A percentile compares a stretch with the other conserved stretches of the same genome.
phyloP scores from a whole-genome alignment of 2,797 vertebrate species.

The Sebastes nivosus region DNA sequence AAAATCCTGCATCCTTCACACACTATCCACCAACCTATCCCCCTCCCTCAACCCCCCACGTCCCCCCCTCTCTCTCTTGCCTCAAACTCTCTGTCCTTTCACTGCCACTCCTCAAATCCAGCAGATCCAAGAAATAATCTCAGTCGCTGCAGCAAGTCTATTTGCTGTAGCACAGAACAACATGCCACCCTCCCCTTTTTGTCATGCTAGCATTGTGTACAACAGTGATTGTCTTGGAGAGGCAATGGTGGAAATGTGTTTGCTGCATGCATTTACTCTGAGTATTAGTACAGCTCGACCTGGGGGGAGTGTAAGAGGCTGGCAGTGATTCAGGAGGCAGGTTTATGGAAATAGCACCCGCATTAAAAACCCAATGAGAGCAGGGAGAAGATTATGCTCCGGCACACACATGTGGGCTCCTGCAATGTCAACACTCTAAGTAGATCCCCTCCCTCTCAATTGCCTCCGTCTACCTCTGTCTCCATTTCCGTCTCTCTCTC shows the following conservation, averaged over 20 bases:
- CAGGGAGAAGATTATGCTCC: conserved; percentile 74
- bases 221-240: conserved; percentile 68
- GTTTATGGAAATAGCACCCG: conserved; percentile 79
- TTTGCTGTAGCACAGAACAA: conserved; percentile 53
- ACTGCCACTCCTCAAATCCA: conserved; percentile 65
- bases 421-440: conserved; percentile 78
- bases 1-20: conserved; percentile 71
- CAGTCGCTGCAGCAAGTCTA: conserved; percentile 49
- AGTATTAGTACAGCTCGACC: conserved; percentile 69
- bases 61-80: neutral
- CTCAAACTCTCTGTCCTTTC: conserved; percentile 55
- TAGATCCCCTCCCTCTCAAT: conserved; percentile 70
- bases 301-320: conserved; percentile 62
- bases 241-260: conserved; percentile 59
- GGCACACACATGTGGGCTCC: conserved; percentile 68
- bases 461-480: conserved; percentile 51
- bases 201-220: conserved; percentile 58
- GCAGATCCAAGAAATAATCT: conserved; percentile 68
- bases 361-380: conserved; percentile 79
- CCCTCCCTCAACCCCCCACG: neutral
- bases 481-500: conserved; percentile 41
- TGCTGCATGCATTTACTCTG: conserved; percentile 66
- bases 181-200: conserved; percentile 27
- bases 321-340: conserved; percentile 78
- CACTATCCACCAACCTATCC: conserved; percentile 35